phyloP scores from a whole-genome alignment of 2,797 vertebrate species.

The Platyrinchus mystaceus region DNA sequence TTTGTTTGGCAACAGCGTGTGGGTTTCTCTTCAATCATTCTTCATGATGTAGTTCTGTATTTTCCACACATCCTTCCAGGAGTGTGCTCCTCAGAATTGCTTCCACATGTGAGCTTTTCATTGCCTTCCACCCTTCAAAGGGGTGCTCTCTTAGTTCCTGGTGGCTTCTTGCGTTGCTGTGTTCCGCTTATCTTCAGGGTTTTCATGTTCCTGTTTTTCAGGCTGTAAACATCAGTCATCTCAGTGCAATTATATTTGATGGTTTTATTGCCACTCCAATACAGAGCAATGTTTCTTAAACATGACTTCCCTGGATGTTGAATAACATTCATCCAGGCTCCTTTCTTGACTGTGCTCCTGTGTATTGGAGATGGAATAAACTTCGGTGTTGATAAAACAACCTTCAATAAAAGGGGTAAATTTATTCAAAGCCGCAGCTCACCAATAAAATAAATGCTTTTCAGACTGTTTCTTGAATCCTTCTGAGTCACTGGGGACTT shows the following conservation, averaged over 20 bases:
- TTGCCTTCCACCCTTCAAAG: neutral
- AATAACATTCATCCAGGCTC: neutral
- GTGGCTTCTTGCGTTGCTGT: neutral
- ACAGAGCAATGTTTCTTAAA: neutral
- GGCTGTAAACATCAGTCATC: neutral
- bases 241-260: neutral
- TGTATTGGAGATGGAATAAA: neutral
- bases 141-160: neutral
- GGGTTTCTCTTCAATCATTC: neutral
- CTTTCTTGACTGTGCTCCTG: neutral
- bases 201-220: neutral
- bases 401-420: neutral
- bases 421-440: neutral
- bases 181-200: neutral
- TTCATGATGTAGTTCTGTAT: neutral
- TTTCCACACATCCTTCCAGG: conserved; percentile 51
- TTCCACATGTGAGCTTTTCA: neutral
- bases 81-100: neutral
- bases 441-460: neutral
- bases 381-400: neutral
- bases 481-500: neutral
- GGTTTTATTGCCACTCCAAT: neutral
- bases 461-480: neutral
- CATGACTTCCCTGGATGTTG: neutral
- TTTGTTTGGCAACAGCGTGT: neutral